Evolutionary conservation across 2,888 invertebrate species (phyloP), one percentile per base, ranked within the genome.

Genomic region (Melipona bicolor): DNA sequence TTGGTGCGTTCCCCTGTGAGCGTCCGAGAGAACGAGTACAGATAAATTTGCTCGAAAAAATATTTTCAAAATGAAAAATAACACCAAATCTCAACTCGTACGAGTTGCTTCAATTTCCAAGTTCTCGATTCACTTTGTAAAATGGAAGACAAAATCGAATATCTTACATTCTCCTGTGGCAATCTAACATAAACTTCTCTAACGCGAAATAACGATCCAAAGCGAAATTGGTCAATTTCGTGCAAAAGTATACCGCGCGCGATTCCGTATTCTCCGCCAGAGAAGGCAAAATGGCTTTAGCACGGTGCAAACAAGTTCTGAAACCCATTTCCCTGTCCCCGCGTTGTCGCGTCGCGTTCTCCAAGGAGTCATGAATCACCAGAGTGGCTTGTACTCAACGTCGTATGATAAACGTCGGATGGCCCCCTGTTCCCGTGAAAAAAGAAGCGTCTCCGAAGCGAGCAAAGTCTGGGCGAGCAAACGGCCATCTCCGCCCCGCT

Each of bases 291-390:
- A 43, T 43, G 84, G 79, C 79, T 82, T 77, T 70, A 82, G 84
- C 81, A 81, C 86, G 71, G 70, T 67, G 81, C 92, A 94, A 94
- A 94, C 94, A 94, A 94, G 93, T 94, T 94, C 92, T 90, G 91
- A 90, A 94, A 94, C 93, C 94, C 92, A 94, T 94, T 94, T 94
- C 93, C 94, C 93, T 92, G 92, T 92, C 93, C 93, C 92, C 85
- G 43, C 32, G 67, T 49, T 80, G 59, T 36, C 72, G 36, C 62
- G 70, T 43, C 49, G 56, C 62, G 50, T 64, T 92, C 94, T 94
- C 94, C 84, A 90, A 94, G 94, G 94, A 93, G 92, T 92, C 92
- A 94, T 94, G 94, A 93, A 94, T 94, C 94, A 94, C 92, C 87
- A 81, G 77, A 84, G 11, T 24, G 76, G 43, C 62, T 92, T 91